phyloP scores from a whole-genome alignment of 2,113 vertebrate genomes.

The Macquaria australasica region DNA sequence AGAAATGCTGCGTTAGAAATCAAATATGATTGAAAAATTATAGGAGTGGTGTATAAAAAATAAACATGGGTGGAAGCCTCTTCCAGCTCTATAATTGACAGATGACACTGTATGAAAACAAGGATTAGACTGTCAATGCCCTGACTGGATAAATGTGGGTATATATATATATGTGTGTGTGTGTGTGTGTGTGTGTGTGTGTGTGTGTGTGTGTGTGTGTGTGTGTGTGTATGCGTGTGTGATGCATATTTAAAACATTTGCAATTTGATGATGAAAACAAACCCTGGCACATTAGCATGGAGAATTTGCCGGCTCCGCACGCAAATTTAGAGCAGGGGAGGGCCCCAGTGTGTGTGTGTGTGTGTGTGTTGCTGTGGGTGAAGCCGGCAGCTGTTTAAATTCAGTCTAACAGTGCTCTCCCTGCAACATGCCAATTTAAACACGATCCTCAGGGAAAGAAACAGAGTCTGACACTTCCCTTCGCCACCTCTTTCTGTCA shows the following conservation, averaged over 20 bases:
- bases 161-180: slow-evolving; percentile 10
- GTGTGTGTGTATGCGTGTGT: slow-evolving; percentile 32
- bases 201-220: slow-evolving; percentile 19
- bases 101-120: slow-evolving; percentile 69
- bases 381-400: slow-evolving; percentile 82
- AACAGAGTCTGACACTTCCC: slow-evolving; percentile 66
- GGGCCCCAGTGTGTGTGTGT: slow-evolving; percentile 49
- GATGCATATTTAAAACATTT: slow-evolving; percentile 82
- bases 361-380: slow-evolving; percentile 56
- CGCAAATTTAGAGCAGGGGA: slow-evolving; percentile 77
- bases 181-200: slow-evolving; percentile 32
- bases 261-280: slow-evolving; percentile 85
- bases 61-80: slow-evolving; percentile 65
- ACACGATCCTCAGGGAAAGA: slow-evolving; percentile 73
- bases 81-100: slow-evolving; percentile 63
- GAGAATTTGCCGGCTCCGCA: slow-evolving; percentile 80
- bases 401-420: slow-evolving; percentile 66
- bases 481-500: slow-evolving; percentile 54
- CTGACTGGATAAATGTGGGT: slow-evolving; percentile 55
- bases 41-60: slow-evolving; percentile 59
- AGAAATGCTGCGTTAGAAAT: slow-evolving; percentile 38
- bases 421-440: slow-evolving; percentile 77
- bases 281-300: slow-evolving; percentile 81
- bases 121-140: slow-evolving; percentile 61
- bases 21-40: slow-evolving; percentile 59